These are phyloP conservation scores for Abscondita cerata DNA, from an alignment of 2,888 invertebrate genomes.

Conservation along the genomic window DNA sequence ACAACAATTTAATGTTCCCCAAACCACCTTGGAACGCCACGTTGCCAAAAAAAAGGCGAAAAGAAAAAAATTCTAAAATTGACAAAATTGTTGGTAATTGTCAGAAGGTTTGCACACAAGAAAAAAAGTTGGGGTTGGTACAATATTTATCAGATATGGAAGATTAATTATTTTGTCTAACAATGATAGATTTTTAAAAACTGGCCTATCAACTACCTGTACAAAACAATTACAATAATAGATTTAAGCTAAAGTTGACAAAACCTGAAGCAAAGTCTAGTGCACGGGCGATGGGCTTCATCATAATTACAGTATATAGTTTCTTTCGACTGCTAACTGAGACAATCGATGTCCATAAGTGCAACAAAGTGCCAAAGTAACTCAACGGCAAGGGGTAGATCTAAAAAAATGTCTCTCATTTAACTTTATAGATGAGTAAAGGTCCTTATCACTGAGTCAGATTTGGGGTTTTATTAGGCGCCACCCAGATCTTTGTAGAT, in stretches of 20 bases:
- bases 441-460: too few species aligned
- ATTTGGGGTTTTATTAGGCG: too few species aligned
- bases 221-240: neutral
- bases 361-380: too few species aligned
- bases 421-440: too few species aligned
- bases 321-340: neutral
- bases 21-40: neutral
- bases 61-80: neutral
- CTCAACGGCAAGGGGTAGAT: too few species aligned
- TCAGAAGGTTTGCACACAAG: too few species aligned
- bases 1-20: neutral
- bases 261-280: neutral
- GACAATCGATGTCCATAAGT: neutral
- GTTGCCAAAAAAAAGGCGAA: neutral
- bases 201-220: too few species aligned
- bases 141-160: neutral
- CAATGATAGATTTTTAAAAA: neutral
- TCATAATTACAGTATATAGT: neutral
- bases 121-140: neutral
- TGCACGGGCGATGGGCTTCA: neutral
- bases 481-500: too few species aligned
- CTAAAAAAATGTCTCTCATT: too few species aligned
- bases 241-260: neutral
- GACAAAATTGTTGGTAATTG: too few species aligned
- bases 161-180: neutral